Evolutionary conservation across 2,113 vertebrate genomes (phyloP).

Genomic region (Solenodon paradoxus): DNA sequence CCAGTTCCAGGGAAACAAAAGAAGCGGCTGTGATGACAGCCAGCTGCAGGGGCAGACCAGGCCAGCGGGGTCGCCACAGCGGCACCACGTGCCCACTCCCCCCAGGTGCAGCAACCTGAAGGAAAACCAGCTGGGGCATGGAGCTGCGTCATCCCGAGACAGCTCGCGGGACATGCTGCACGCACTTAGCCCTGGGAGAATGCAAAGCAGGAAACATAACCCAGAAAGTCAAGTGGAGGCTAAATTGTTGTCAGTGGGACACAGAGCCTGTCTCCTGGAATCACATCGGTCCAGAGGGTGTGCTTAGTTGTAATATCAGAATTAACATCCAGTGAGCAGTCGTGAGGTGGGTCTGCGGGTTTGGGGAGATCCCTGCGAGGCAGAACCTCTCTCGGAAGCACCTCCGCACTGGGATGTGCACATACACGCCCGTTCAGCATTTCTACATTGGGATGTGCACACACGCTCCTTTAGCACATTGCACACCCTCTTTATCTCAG

Average conservation of each 20-base stretch:
- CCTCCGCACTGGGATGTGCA: no score
- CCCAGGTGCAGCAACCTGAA: neutral
- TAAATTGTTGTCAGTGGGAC: neutral
- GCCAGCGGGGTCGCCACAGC: no score
- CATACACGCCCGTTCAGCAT: no score
- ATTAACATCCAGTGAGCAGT: neutral
- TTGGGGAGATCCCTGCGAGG: neutral
- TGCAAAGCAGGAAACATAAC: neutral
- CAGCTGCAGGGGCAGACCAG: accelerated
- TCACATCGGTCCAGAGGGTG: neutral
- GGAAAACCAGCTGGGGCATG: neutral
- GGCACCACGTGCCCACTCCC: neutral
- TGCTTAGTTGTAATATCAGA: neutral
- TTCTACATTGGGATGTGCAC: no score
- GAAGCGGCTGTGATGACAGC: neutral
- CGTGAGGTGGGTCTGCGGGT: neutral
- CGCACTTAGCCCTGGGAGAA: neutral
- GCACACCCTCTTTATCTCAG: neutral
- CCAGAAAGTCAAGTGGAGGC: neutral
- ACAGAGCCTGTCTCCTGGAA: neutral
- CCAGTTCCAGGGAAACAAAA: neutral
- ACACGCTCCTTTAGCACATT: neutral
- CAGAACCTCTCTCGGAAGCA: neutral
- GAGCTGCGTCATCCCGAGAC: no score
- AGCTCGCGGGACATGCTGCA: neutral